phyloP scores from a whole-genome alignment of 2,113 vertebrate species.

The Sitta europaea region DNA sequence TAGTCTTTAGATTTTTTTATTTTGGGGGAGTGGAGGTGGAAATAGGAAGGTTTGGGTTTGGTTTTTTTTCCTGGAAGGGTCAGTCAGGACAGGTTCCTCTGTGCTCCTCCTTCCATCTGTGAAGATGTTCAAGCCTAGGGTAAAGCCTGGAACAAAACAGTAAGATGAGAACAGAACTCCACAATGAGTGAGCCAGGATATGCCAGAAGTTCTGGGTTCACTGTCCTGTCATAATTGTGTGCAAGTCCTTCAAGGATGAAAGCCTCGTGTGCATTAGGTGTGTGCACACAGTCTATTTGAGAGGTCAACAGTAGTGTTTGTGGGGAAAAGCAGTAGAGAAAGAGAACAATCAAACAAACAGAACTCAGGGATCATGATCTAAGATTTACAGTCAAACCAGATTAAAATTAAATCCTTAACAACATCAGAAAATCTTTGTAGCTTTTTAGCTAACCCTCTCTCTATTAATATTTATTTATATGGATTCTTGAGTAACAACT shows the following conservation, averaged over 20 bases:
- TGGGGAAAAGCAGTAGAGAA: neutral
- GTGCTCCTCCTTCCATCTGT: neutral
- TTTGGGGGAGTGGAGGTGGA: rapidly evolving
- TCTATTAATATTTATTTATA: neutral
- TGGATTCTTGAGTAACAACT: neutral
- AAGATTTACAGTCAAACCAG: neutral
- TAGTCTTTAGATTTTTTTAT: neutral
- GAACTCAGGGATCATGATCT: neutral
- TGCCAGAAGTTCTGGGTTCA: neutral
- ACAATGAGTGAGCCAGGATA: neutral
- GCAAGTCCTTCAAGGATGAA: neutral
- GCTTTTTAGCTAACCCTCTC: neutral
- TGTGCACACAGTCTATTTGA: neutral
- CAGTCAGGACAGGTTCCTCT: neutral
- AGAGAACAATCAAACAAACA: neutral
- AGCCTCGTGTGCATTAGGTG: neutral
- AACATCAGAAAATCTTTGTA: neutral
- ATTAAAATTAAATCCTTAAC: neutral
- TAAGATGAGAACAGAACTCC: neutral
- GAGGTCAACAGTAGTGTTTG: neutral
- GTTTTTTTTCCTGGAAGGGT: neutral
- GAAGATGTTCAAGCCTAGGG: neutral
- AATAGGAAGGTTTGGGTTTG: neutral
- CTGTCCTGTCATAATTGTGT: neutral
- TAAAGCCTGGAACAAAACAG: neutral